These are phyloP conservation scores for Aix galericulata DNA, from an alignment of 2,113 vertebrate genomes.

Conservation along the genomic window DNA sequence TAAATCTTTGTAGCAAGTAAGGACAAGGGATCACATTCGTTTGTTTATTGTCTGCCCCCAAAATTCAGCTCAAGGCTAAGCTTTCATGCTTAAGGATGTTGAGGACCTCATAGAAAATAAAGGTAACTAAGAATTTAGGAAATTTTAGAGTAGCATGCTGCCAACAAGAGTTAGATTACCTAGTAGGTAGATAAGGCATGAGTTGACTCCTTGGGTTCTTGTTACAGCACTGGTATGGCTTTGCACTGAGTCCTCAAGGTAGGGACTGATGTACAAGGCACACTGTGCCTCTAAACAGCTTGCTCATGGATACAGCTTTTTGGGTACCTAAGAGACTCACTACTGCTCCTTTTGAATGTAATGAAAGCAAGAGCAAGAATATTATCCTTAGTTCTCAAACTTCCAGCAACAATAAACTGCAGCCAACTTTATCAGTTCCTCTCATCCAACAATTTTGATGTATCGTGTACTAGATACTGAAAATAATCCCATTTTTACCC, in stretches of 20 bases:
- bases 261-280: background rate
- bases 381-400: background rate
- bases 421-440: background rate
- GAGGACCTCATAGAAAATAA: background rate
- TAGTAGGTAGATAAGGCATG: background rate
- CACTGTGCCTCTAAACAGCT: background rate
- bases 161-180: background rate
- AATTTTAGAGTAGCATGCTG: background rate
- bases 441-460: background rate
- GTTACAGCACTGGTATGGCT: background rate
- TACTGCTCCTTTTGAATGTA: background rate
- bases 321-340: background rate
- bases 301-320: background rate
- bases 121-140: background rate
- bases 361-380: background rate
- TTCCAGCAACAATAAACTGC: background rate
- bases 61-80: background rate
- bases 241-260: background rate
- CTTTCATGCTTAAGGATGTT: background rate
- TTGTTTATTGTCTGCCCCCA: background rate
- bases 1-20: constrained; percentile 23
- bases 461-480: background rate
- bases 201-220: background rate
- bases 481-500: background rate
- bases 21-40: constrained; percentile 17